Evolutionary conservation across 2,113 vertebrate genomes (phyloP).

Genomic region (Patagioenas fasciata): DNA sequence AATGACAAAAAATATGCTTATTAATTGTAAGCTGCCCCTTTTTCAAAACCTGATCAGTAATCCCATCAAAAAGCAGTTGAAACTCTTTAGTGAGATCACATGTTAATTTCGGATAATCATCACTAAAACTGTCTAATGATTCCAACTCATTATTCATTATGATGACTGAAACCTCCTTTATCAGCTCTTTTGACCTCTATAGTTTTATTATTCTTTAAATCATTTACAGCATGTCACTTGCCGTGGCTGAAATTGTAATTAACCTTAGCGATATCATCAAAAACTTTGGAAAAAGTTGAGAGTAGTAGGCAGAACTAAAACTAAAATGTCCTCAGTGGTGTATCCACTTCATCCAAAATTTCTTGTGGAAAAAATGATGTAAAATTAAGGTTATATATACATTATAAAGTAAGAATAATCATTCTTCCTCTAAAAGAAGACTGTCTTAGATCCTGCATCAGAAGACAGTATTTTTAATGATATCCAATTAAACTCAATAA

Average conservation of each 20-base stretch:
- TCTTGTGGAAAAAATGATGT: background rate
- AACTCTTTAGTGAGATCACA: constrained; percentile 35
- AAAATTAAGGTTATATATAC: background rate
- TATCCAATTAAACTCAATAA: constrained; percentile 58
- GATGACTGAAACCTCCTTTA: constrained; percentile 33
- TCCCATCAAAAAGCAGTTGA: background rate
- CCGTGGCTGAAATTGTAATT: constrained; percentile 21
- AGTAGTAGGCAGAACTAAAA: background rate
- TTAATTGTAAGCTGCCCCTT: background rate
- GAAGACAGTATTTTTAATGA: constrained; percentile 13
- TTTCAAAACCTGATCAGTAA: background rate
- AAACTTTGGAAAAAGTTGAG: constrained; percentile 29
- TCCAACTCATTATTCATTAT: constrained; percentile 30
- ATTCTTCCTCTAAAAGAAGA: background rate
- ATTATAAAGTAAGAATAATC: background rate
- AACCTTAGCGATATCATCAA: constrained; percentile 32
- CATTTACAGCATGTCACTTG: constrained; percentile 25
- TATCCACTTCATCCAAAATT: background rate
- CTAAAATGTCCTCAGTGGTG: background rate
- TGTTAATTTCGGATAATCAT: constrained; percentile 42
- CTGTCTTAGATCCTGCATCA: background rate
- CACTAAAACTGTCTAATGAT: constrained; percentile 50
- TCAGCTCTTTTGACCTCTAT: constrained; percentile 46
- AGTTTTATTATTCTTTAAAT: constrained; percentile 62
- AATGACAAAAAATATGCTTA: background rate